phyloP scores from a whole-genome alignment of 1,140 invertebrate genomes.

The Dinothrombium tinctorium region DNA sequence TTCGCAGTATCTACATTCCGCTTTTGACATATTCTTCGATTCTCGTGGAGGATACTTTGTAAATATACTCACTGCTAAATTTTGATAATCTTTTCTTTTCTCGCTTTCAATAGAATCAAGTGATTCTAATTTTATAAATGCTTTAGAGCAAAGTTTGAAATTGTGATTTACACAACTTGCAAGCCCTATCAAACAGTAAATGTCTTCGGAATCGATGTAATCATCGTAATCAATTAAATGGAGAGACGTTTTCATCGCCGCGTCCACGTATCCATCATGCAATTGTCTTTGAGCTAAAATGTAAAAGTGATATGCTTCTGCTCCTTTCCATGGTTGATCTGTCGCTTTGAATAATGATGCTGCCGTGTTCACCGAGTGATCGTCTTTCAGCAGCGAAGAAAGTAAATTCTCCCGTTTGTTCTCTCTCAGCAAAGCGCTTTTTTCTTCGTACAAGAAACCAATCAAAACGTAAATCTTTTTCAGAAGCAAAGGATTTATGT shows the following conservation, averaged over 20 bases:
- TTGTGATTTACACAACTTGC: conserved; percentile 42
- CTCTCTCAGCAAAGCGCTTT: neutral
- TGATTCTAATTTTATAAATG: conserved; percentile 78
- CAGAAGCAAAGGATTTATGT: neutral
- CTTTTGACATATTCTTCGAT: conserved; percentile 24
- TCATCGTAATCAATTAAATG: conserved; percentile 58
- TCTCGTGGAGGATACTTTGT: conserved; percentile 44
- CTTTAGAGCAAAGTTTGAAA: conserved; percentile 69
- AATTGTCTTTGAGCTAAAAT: conserved; percentile 57
- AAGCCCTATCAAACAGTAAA: conserved; percentile 47
- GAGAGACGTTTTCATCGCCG: conserved; percentile 53
- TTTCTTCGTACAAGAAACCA: conserved; percentile 13
- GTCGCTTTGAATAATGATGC: conserved; percentile 22
- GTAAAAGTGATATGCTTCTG: conserved; percentile 64
- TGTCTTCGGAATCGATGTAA: conserved; percentile 42
- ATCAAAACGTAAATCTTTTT: conserved; percentile 14
- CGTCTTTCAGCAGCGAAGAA: conserved; percentile 14
- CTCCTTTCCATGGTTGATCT: conserved; percentile 47
- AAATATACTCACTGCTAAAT: conserved; percentile 62
- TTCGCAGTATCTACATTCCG: conserved; percentile 48
- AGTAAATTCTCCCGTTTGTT: conserved; percentile 9
- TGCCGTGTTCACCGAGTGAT: conserved; percentile 3
- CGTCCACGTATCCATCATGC: conserved; percentile 44
- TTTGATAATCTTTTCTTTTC: conserved; percentile 41
- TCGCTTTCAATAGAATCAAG: conserved; percentile 28